Evolutionary conservation across 2,113 vertebrate genomes (phyloP).

Genomic region (Gymnobelideus leadbeateri): DNA sequence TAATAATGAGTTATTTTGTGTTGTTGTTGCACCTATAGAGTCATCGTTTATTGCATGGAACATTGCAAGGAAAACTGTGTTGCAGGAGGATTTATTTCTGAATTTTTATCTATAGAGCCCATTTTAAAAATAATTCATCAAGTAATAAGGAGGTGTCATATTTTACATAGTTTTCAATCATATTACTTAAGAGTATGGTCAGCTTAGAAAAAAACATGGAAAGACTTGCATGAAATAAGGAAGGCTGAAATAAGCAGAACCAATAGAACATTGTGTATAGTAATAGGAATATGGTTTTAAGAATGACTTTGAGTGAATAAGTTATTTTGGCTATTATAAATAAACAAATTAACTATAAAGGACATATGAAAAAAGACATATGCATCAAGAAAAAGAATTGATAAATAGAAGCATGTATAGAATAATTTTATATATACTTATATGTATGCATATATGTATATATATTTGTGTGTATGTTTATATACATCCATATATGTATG

Average conservation of each 20-base stretch:
- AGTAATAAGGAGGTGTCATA: background rate
- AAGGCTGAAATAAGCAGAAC: background rate
- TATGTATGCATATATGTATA: too few relatives aligned
- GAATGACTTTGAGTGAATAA: background rate
- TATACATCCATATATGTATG: too few relatives aligned
- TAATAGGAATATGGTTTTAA: background rate
- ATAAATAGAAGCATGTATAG: too few relatives aligned
- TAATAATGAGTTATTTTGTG: background rate
- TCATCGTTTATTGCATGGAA: background rate
- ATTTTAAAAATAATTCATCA: background rate
- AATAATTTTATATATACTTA: too few relatives aligned
- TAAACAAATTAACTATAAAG: too few relatives aligned
- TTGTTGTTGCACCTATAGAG: background rate
- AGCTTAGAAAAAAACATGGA: background rate
- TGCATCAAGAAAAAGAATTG: too few relatives aligned
- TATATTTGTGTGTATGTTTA: too few relatives aligned
- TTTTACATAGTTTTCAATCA: background rate
- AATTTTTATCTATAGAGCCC: background rate
- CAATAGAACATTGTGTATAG: background rate
- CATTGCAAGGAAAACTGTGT: background rate
- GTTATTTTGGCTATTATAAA: background rate
- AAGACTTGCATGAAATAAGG: background rate
- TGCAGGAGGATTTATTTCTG: background rate
- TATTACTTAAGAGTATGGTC: background rate
- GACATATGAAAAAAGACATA: too few relatives aligned